A percentile compares a stretch with the other conserved stretches of the same genome.
Conservation (phyloP, 1,140 invertebrate genomes). For the Whitmania pigra region DNA sequence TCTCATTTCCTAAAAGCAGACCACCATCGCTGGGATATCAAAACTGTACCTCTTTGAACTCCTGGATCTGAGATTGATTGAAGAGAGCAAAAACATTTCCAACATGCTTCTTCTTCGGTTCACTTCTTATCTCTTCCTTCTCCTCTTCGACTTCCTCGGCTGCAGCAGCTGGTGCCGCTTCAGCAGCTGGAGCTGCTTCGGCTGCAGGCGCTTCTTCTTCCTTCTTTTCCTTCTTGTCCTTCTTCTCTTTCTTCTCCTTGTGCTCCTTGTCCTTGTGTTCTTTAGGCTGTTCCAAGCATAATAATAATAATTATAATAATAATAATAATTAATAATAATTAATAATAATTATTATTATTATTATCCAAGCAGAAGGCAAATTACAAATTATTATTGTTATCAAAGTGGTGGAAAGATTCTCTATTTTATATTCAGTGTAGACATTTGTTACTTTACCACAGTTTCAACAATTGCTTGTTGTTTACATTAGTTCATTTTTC, state of each 20-base stretch:
- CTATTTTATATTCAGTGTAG: no score
- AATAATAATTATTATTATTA: no score
- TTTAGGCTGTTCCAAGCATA: not conserved
- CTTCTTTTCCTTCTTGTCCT: slow-evolving; percentile 16
- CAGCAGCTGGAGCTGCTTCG: not conserved
- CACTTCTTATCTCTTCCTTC: not conserved
- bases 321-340: no score
- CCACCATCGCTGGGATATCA: not conserved
- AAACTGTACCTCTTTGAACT: slow-evolving; percentile 16
- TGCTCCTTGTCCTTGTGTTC: slow-evolving; percentile 9
- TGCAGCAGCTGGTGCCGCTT: not conserved
- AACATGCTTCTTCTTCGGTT: slow-evolving; percentile 9
- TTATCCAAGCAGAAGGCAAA: no score
- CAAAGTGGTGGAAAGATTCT: no score
- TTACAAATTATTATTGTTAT: no score
- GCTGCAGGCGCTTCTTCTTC: slow-evolving; percentile 11
- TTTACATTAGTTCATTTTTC: no score
- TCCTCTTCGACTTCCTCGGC: slow-evolving; percentile 4
- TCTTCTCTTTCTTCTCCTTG: slow-evolving; percentile 15
- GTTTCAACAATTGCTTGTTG: no score
- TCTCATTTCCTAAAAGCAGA: not conserved
- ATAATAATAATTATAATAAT: slow-evolving; percentile 8
- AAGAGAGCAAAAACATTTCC: slow-evolving; percentile 20
- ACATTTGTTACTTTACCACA: no score
- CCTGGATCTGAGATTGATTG: slow-evolving; percentile 18